Conservation (phyloP, 2,888 invertebrate genomes). For the Hyles lineata region DNA sequence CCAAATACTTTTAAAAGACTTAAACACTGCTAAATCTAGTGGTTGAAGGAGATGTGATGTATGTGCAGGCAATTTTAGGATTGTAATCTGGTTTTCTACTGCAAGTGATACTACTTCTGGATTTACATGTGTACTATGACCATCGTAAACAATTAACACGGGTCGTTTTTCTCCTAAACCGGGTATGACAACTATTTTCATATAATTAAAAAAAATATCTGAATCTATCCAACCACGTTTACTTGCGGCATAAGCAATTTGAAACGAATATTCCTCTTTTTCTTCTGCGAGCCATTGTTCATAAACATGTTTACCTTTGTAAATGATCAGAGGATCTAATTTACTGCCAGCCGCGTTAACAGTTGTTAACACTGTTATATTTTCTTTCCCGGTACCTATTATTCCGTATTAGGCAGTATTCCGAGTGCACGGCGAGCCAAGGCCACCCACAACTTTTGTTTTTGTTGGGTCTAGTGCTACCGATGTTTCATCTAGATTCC, state of each 20-base stretch:
- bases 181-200: conserved; percentile 49
- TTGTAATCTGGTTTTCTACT: conserved; percentile 34
- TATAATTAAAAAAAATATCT: conserved; percentile 51
- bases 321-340: conserved; percentile 41
- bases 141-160: conserved; percentile 51
- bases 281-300: conserved; percentile 44
- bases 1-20: conserved; percentile 37
- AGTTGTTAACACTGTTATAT: conserved; percentile 41
- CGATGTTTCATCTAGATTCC: conserved; percentile 44
- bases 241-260: conserved; percentile 52
- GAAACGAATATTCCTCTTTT: conserved; percentile 42
- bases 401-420: no score
- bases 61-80: conserved; percentile 40
- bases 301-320: conserved; percentile 39
- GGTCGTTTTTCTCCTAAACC: conserved; percentile 47
- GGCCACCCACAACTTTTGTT: conserved; percentile 45
- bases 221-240: conserved; percentile 54
- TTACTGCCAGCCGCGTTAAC: conserved; percentile 41
- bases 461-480: conserved; percentile 41
- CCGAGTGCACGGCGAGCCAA: conserved; percentile 34
- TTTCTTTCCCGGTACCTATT: conserved; percentile 42
- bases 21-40: conserved; percentile 38
- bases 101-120: conserved; percentile 34
- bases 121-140: conserved; percentile 46
- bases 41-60: conserved; percentile 40